phyloP scores from a whole-genome alignment of 2,113 vertebrate genomes.

The Corythaixoides concolor region DNA sequence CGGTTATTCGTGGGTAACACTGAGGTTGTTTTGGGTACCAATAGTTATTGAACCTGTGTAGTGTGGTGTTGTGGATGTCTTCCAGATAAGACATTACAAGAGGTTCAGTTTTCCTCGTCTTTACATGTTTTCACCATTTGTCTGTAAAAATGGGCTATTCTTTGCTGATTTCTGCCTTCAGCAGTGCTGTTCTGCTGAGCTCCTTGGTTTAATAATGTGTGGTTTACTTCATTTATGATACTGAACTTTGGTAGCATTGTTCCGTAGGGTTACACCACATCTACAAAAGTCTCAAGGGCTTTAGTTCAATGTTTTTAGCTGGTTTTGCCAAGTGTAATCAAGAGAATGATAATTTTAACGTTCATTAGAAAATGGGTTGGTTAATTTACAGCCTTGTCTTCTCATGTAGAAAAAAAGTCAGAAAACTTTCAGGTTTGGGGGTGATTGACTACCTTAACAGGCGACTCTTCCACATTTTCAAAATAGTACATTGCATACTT shows the following conservation, averaged over 20 bases:
- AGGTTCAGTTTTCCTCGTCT: not conserved
- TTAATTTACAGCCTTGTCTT: not conserved
- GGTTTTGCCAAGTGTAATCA: not conserved
- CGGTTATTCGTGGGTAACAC: not conserved
- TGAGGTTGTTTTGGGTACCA: fast-evolving
- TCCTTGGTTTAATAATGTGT: not conserved
- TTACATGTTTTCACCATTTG: not conserved
- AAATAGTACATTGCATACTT: not conserved
- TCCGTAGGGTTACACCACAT: not conserved
- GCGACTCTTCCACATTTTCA: not conserved
- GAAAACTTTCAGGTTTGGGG: not conserved
- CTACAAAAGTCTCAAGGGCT: not conserved
- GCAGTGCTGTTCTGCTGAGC: not conserved
- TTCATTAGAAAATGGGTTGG: not conserved
- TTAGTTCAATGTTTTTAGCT: not conserved
- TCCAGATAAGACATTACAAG: fast-evolving
- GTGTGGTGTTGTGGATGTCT: too few relatives aligned
- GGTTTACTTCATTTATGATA: not conserved
- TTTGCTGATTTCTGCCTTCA: not conserved
- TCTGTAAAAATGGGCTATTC: not conserved
- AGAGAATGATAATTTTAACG: not conserved
- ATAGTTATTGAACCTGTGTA: not conserved
- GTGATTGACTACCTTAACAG: not conserved
- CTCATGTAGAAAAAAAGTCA: not conserved
- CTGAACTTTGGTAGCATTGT: constrained; percentile 47